These are phyloP conservation scores for Linnaemya tessellans DNA, from an alignment of 2,888 invertebrate species.

Conservation along the genomic window DNA sequence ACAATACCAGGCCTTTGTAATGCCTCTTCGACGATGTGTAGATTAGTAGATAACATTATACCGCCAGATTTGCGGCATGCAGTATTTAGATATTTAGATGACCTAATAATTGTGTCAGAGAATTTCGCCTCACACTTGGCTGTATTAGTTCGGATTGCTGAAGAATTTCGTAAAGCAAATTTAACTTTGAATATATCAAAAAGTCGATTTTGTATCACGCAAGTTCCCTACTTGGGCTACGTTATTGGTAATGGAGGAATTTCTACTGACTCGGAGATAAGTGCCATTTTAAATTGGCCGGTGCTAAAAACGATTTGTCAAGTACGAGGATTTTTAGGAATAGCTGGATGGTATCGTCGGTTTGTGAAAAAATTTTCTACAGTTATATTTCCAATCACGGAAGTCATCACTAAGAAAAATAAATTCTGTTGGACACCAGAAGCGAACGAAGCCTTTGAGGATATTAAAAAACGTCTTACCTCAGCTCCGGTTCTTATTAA, in stretches of 20 bases:
- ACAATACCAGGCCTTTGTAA: background rate
- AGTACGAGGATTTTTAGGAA: background rate
- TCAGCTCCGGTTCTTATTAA: constrained; percentile 24
- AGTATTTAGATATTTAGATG: too few relatives aligned
- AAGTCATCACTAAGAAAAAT: background rate
- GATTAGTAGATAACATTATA: background rate
- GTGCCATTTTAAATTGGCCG: background rate
- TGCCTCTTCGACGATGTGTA: background rate
- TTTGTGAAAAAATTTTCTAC: background rate
- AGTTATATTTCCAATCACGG: background rate
- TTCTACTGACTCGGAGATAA: background rate
- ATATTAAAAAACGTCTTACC: background rate
- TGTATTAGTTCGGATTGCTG: too few relatives aligned
- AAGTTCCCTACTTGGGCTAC: background rate
- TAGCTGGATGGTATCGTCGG: background rate
- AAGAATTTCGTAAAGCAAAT: too few relatives aligned
- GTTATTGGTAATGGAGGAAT: background rate
- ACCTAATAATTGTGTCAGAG: too few relatives aligned
- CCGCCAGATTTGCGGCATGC: too few relatives aligned
- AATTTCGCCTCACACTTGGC: too few relatives aligned
- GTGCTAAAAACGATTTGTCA: background rate
- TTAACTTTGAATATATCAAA: background rate
- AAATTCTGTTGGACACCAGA: constrained; percentile 29
- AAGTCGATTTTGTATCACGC: background rate
- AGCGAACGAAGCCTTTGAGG: too few relatives aligned